These are phyloP conservation scores for Pipra filicauda DNA, from an alignment of 2,113 vertebrate species.

Conservation along the genomic window DNA sequence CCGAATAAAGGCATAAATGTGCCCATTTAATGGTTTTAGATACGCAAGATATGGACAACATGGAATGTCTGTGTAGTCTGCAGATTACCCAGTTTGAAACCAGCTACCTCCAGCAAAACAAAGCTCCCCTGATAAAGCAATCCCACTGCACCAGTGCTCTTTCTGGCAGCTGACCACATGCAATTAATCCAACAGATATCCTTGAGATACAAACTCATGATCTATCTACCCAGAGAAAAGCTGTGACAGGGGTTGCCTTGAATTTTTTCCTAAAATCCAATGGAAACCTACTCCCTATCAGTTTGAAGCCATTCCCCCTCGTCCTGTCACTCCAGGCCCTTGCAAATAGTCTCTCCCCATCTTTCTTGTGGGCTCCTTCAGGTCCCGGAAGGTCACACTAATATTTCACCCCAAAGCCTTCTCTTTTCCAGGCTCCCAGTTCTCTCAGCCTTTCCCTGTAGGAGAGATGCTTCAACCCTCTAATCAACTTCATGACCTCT, in stretches of 20 bases:
- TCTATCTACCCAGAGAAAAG: neutral
- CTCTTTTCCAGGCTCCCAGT: neutral
- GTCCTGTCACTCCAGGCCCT: neutral
- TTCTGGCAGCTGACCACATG: no score
- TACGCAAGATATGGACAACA: fast-evolving
- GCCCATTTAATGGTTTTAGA: neutral
- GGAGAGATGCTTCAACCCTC: neutral
- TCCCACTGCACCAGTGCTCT: neutral
- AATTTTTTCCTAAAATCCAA: neutral
- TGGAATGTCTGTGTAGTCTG: fast-evolving
- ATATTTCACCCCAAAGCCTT: neutral
- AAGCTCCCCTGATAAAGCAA: neutral
- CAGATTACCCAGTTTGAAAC: neutral
- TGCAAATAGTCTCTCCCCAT: neutral
- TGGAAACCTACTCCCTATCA: neutral
- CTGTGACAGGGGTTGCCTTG: neutral
- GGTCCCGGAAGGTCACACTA: neutral
- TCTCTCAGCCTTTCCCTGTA: neutral
- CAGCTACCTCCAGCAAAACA: neutral
- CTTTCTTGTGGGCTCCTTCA: neutral
- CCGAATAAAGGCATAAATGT: neutral
- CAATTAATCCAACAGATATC: neutral
- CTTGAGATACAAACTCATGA: neutral
- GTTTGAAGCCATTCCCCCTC: neutral
- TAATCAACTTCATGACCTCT: neutral